A percentile compares a stretch with the other conserved stretches of the same genome.
Evolutionary conservation across 2,113 vertebrate species (phyloP).

Genomic region (Marmota monax): DNA sequence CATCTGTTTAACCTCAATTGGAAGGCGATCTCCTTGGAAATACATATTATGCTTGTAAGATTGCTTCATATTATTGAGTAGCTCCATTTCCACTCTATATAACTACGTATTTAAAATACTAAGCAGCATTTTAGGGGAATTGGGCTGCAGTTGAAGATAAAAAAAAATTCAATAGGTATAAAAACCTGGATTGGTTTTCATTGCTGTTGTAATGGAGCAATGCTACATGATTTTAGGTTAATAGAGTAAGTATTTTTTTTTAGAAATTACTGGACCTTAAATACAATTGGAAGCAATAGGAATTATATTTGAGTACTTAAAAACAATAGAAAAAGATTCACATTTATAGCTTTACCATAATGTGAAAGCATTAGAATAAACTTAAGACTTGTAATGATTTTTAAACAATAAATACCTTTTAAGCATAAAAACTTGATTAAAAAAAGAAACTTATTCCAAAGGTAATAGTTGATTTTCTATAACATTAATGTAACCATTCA

Average conservation of each 20-base stretch:
- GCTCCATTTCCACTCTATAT: slow-evolving; percentile 52
- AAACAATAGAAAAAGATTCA: background rate
- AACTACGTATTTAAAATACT: slow-evolving; percentile 64
- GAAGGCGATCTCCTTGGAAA: slow-evolving; percentile 55
- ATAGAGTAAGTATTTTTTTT: slow-evolving; percentile 67
- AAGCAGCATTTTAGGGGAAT: slow-evolving; percentile 30
- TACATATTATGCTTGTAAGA: slow-evolving; percentile 66
- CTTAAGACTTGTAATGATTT: slow-evolving; percentile 51
- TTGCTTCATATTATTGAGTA: slow-evolving; percentile 54
- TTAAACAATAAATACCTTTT: slow-evolving; percentile 58
- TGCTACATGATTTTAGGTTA: slow-evolving; percentile 67
- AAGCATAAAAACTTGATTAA: slow-evolving; percentile 31
- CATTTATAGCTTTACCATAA: slow-evolving; percentile 43
- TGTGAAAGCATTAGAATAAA: slow-evolving; percentile 37
- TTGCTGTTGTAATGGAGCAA: slow-evolving; percentile 63
- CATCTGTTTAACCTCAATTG: slow-evolving; percentile 62
- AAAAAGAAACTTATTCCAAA: slow-evolving; percentile 48
- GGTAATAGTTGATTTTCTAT: background rate
- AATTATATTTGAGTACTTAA: slow-evolving; percentile 61
- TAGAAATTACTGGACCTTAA: slow-evolving; percentile 59
- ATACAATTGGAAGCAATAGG: slow-evolving; percentile 43
- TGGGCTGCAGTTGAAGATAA: slow-evolving; percentile 50
- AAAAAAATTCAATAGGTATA: slow-evolving; percentile 64
- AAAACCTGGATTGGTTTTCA: slow-evolving; percentile 71
- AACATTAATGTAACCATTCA: background rate